Percentiles rank a stretch among this genome's conserved stretches.
Evolutionary conservation across 2,113 vertebrate species (phyloP).

Genomic region (Chaetodon trifascialis): DNA sequence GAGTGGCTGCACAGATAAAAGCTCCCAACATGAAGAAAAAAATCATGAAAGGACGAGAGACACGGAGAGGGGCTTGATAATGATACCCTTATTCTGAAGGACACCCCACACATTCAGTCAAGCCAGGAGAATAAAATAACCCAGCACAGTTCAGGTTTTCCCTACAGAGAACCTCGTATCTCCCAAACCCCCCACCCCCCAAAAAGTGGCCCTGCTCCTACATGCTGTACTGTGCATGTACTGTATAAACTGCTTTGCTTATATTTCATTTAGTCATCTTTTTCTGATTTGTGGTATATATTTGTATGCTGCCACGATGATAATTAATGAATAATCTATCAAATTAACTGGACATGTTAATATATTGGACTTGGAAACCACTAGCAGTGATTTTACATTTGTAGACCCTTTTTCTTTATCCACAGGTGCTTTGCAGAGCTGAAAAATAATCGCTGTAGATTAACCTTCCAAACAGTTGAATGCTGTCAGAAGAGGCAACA

Average conservation of each 20-base stretch:
- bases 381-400: not conserved
- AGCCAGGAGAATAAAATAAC: not conserved
- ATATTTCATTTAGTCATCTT: not conserved
- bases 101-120: not conserved
- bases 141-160: too few relatives aligned
- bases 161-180: too few relatives aligned
- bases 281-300: not conserved
- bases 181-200: too few relatives aligned
- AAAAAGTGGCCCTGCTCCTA: too few relatives aligned
- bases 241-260: too few relatives aligned
- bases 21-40: conserved; percentile 6
- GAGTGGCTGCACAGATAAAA: conserved; percentile 41
- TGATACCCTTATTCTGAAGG: conserved; percentile 14
- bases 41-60: not conserved
- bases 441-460: not conserved
- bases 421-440: conserved; percentile 1
- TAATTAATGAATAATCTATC: not conserved
- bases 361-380: not conserved
- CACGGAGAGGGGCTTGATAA: not conserved
- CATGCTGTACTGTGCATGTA: too few relatives aligned
- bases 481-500: not conserved
- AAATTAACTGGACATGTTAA: not conserved
- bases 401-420: not conserved
- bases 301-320: not conserved
- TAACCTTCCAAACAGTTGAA: conserved; percentile 17